Evolutionary conservation across 2,888 invertebrate species (phyloP), one percentile per base, ranked within the genome.

Genomic region (Malthinus seriepunctatus): DNA sequence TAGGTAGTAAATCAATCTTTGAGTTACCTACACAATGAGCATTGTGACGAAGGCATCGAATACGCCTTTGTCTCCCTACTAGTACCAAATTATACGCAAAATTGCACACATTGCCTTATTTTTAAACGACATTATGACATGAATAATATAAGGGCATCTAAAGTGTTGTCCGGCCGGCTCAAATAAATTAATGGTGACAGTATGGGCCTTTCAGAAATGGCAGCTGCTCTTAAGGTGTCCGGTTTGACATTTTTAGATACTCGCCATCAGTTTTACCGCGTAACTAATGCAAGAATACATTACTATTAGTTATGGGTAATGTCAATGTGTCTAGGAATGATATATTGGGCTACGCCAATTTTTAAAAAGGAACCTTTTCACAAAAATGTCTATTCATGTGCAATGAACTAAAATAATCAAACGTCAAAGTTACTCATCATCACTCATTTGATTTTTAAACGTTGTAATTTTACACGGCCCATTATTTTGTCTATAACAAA

Each of bases 251-350:
- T 73, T 23, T 71, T 67, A 55, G 60, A 64, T 63, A 71, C 71
- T 71, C 69, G 62, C 63, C 65, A 62, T 65, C 52, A 55, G 51
- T 66, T 71, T 71, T 64, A 69, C 70, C 68, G 73, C 71, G 71
- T 67, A 69, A 72, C 76, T 74, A 76, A 77, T 78, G 74, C 72
- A 71, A 73, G 75, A 76, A 76, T 77, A 75, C 75, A 78, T 76
- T 73, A 71, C 73, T 73, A 75, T 78, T 76, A 77, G 77, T 76
- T 75, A 76, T 77, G 77, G 76, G 73, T 73, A 76, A 69, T 67
- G 71, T 72, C 72, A 73, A n/a, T 74, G 71, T 71, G 69, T 64
- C 62, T 65, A 62, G 67, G 5, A 71, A 74, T 77, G 77, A 77
- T 77, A 74, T 77, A 77, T 77, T 73, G 69, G 69, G 69, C 70